Conservation (phyloP, 64 coral and sea anemone genomes). For the Montipora efflorescens region DNA sequence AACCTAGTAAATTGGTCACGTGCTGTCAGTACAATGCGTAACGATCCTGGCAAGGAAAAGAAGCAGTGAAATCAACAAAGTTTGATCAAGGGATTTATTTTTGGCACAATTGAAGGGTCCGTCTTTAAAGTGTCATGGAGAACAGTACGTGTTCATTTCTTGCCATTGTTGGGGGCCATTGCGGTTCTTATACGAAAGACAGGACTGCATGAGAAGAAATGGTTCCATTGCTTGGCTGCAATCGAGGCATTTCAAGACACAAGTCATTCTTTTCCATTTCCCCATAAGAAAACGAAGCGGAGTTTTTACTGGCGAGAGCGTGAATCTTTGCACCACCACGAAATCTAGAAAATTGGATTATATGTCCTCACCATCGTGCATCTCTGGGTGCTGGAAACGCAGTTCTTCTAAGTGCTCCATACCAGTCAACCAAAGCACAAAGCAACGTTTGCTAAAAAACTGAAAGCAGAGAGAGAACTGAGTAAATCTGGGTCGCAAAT, state of each 20-base stretch:
- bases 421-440: slow-evolving; percentile 3
- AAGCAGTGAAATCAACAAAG: too few species aligned
- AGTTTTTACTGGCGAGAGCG: slow-evolving; percentile 15
- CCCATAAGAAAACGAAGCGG: neutral
- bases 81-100: too few species aligned
- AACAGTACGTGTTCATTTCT: slow-evolving; percentile 11
- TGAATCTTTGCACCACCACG: neutral
- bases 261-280: neutral
- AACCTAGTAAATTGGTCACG: neutral
- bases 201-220: neutral
- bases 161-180: slow-evolving; percentile 40
- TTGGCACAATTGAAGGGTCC: too few species aligned
- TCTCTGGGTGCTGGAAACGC: slow-evolving; percentile 32
- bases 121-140: too few species aligned
- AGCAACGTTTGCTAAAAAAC: neutral
- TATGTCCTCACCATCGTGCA: slow-evolving; percentile 20
- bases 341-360: slow-evolving; percentile 6
- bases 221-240: slow-evolving; percentile 4
- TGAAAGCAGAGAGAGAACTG: slow-evolving; percentile 28
- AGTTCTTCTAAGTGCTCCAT: slow-evolving; percentile 14
- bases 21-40: too few species aligned
- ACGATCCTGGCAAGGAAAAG: too few species aligned
- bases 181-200: neutral
- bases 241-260: neutral
- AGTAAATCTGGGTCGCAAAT: slow-evolving; percentile 9